phyloP scores from a whole-genome alignment of 2,797 vertebrate species.

The Nyctalus aviator region DNA sequence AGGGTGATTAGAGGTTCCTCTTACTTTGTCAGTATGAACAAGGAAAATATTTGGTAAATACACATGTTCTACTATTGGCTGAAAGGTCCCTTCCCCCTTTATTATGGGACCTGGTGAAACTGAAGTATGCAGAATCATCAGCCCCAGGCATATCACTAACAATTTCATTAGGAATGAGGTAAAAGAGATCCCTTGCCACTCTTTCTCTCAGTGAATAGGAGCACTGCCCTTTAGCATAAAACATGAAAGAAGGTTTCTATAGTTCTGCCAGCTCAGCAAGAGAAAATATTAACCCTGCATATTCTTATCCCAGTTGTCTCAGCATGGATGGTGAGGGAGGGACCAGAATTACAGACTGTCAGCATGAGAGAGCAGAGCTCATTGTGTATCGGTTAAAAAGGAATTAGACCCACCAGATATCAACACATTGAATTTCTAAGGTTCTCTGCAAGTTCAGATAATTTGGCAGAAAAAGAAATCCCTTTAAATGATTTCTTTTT shows the following conservation, averaged over 20 bases:
- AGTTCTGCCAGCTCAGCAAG: constrained; percentile 78
- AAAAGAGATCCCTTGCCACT: constrained; percentile 33
- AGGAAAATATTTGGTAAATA: constrained; percentile 54
- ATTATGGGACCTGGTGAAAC: constrained; percentile 1
- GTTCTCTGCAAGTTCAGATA: constrained; percentile 52
- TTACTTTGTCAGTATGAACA: background rate
- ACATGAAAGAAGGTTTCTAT: constrained; percentile 64
- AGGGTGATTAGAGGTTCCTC: background rate
- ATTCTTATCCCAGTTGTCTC: constrained; percentile 58
- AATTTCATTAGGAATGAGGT: constrained; percentile 51
- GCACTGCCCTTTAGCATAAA: background rate
- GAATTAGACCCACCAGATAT: constrained; percentile 42
- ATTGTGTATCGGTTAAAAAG: constrained; percentile 9
- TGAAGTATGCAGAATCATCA: constrained; percentile 49
- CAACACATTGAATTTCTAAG: constrained; percentile 50
- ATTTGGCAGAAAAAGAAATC: background rate
- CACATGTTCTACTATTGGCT: background rate
- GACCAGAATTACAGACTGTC: background rate
- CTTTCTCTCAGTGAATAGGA: constrained; percentile 14
- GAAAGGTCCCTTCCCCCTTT: background rate
- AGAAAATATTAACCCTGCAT: constrained; percentile 77
- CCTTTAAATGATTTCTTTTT: constrained; percentile 48
- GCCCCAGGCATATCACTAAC: constrained; percentile 14
- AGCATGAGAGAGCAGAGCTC: background rate
- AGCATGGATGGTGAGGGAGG: background rate